Evolutionary conservation across 2,888 invertebrate species (phyloP), one percentile per base, ranked within the genome.

Genomic region (Argyresthia goedartella): DNA sequence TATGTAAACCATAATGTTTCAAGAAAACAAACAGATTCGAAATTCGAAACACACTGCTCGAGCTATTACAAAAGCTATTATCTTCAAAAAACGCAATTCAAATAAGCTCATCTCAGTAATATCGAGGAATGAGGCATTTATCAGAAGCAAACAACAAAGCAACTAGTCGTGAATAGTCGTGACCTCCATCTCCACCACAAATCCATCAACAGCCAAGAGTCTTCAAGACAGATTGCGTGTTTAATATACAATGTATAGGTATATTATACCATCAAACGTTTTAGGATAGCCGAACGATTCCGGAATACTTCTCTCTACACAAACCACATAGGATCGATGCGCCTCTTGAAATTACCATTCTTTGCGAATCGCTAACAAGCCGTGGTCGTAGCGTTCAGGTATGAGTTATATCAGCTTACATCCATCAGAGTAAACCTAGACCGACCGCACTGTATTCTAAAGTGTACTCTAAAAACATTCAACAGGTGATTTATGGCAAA

Each of bases 171-270:
- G 41, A 43, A 51, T 42, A 77, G 73, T 80, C 82, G 81, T 79
- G 79, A 81, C 75, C 74, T 65, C 73, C 81, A 81, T 76, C 74
- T 65, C 73, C 81, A 80, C 84, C 81, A 75, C 71, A 72, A 76
- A 76, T 80, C 81, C 77, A 80, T 81, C 82, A 80, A 73, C 73
- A 69, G 64, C 66, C 61, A 60, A 67, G 69, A 69, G 67, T 71
- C 67, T 66, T 64, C 66, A 72, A 78, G 84, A 86, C 79, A 75
- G 81, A 84, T 82, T 70, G 76, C 74, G 66, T 68, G 67, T n/a
- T n/a, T n/a, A n/a, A n/a, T n/a, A n/a, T n/a, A n/a, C n/a, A n/a
- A n/a, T n/a, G n/a, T n/a, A n/a, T n/a, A n/a, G n/a, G n/a, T n/a
- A n/a, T 72, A 79, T 81, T 81, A 81, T 77, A 73, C 73, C 75